These are phyloP conservation scores for Tapirus terrestris DNA, from an alignment of 2,113 vertebrate species.

Conservation along the genomic window DNA sequence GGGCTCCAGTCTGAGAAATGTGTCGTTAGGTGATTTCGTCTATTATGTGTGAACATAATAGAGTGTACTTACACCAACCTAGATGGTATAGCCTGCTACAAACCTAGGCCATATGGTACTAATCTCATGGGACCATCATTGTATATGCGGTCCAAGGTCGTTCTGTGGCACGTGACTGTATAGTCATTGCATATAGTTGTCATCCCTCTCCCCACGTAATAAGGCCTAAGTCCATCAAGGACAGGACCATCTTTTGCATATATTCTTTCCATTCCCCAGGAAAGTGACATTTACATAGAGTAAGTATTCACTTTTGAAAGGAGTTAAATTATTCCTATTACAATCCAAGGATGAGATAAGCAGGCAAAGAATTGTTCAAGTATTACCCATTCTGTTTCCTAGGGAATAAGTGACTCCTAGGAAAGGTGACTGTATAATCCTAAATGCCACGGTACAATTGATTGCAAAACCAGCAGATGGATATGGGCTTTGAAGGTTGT, in stretches of 20 bases:
- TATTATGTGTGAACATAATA: too few species aligned
- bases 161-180: too few species aligned
- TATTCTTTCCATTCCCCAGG: neutral
- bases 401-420: neutral
- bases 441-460: neutral
- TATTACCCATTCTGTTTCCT: conserved; percentile 34
- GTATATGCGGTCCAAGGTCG: too few species aligned
- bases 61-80: too few species aligned
- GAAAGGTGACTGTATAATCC: conserved; percentile 4
- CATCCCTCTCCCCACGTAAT: neutral
- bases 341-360: neutral
- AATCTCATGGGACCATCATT: too few species aligned
- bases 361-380: neutral
- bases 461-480: neutral
- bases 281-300: neutral
- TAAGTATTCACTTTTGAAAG: neutral
- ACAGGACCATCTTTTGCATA: neutral
- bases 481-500: neutral
- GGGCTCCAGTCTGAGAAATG: too few species aligned
- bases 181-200: neutral
- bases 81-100: too few species aligned
- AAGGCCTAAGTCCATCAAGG: neutral
- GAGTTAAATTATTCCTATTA: conserved; percentile 22
- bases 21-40: too few species aligned
- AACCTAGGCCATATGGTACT: too few species aligned